phyloP scores from a whole-genome alignment of 2,888 invertebrate genomes.

The Apotomis betuletana region DNA sequence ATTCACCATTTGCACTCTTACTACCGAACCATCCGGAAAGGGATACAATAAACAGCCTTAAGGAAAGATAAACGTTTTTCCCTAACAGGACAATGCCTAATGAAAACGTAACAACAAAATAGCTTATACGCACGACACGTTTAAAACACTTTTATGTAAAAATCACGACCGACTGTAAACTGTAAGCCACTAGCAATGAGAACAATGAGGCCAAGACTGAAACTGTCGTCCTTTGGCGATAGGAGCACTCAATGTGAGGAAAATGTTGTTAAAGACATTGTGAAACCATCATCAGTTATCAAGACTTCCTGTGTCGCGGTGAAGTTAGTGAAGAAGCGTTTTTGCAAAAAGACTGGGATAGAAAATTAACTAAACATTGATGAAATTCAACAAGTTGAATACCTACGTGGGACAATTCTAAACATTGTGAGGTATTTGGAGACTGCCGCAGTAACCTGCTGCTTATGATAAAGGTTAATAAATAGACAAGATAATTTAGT shows the following conservation, averaged over 20 bases:
- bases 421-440: too few relatives aligned
- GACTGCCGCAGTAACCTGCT: too few relatives aligned
- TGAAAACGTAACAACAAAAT: not conserved
- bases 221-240: conserved; percentile 7
- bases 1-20: too few relatives aligned
- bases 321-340: not conserved
- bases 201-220: conserved; percentile 11
- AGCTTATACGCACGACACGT: not conserved
- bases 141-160: not conserved
- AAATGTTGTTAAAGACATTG: conserved; percentile 30
- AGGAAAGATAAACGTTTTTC: not conserved
- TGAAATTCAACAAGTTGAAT: too few relatives aligned
- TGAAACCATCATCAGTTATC: conserved; percentile 15
- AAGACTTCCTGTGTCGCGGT: conserved; percentile 17
- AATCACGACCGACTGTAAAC: not conserved
- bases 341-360: not conserved
- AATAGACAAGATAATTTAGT: too few relatives aligned
- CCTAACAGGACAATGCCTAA: not conserved
- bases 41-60: not conserved
- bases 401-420: too few relatives aligned
- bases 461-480: too few relatives aligned
- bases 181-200: not conserved
- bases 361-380: too few relatives aligned
- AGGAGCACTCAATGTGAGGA: conserved; percentile 22
- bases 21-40: too few relatives aligned